Conservation (phyloP, 2,797 vertebrate species). For the Masticophis lateralis region DNA sequence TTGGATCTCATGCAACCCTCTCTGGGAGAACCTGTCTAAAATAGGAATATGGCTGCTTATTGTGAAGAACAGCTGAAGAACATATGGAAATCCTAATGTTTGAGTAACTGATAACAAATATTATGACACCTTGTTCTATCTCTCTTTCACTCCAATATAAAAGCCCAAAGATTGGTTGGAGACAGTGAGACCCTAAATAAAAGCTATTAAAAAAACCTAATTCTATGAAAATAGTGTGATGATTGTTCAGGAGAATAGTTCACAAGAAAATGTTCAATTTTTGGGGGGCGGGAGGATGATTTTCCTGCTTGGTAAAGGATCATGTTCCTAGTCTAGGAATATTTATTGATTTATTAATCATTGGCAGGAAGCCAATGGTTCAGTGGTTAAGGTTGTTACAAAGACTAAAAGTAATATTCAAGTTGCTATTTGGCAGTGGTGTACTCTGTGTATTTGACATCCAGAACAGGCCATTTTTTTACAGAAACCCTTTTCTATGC, state of each 20-base stretch:
- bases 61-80: background rate
- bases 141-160: background rate
- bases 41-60: background rate
- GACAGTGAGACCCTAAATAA: background rate
- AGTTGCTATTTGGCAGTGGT: background rate
- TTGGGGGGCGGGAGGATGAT: background rate
- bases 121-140: background rate
- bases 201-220: background rate
- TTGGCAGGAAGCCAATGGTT: background rate
- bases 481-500: background rate
- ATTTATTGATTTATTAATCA: background rate
- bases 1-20: background rate
- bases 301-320: background rate
- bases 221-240: background rate
- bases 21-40: background rate
- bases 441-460: background rate
- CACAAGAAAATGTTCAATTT: background rate
- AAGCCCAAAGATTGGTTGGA: background rate
- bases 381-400: background rate
- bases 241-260: background rate
- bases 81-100: background rate
- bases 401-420: background rate
- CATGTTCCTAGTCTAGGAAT: background rate
- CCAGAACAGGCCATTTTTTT: background rate
- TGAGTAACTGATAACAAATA: background rate